Base-by-base conservation (phyloP, 1,140 invertebrate species). In the Spodoptera frugiperda region DNA sequence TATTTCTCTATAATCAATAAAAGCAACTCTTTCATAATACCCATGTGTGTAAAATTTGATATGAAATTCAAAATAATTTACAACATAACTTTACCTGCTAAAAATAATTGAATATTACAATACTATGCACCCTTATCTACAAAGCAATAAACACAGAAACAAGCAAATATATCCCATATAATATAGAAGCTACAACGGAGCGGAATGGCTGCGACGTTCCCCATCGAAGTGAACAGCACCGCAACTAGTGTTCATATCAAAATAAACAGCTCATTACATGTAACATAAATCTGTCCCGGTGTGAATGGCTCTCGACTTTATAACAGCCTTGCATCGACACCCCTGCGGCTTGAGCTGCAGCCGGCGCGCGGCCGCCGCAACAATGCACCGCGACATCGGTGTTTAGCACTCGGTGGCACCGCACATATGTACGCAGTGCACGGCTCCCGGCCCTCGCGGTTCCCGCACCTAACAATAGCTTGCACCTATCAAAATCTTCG, bases 401-500 rank as follows among this genome's bases (percentile, higher is more conserved):
- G 79, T 83, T 87, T 84, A 86, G 77, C 80, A 82, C 80, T 83
- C 77, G 67, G 65, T 78, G 78, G 77, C 82, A 77, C 80, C 84
- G 78, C 80, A 81, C 84, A 82, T 85, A 84, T 84, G 84, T 85
- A 82, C 54, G 54, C 67, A 55, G 80, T n/a, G 44, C 12, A 25
- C 17, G 14, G 30, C 78, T 70, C 67, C 79, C 49, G 15, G n/a
- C 15, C 25, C n/a, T 25, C 46, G 46, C n/a, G 19, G 61, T 77
- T 75, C 65, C 14, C 59, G 67, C 77, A 3, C 12, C 59, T 44
- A 83, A 85, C 86, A 90, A 88, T 80, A 80, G 73, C 73, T 82
- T 85, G 83, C 83, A 87, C 85, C 85, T 82, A 90, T 89, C 88
- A 89, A 88, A 89, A 74, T 85, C 82, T 86, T 87, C 80, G 82